These are phyloP conservation scores for Peromyscus aztecus DNA, from an alignment of 2,797 vertebrate species.

Conservation along the genomic window DNA sequence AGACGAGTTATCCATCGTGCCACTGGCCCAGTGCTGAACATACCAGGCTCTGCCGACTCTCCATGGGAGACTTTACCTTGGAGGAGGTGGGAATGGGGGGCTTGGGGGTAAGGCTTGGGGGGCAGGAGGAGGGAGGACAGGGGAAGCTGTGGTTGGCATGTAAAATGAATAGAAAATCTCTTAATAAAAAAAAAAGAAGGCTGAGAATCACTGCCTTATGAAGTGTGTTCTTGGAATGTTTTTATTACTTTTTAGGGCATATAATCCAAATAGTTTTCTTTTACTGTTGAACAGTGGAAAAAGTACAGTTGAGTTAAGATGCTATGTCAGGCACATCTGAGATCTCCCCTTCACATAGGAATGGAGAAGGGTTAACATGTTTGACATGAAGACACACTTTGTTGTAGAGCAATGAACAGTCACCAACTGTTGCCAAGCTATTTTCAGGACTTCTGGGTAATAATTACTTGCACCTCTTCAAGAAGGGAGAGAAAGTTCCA, in stretches of 20 bases:
- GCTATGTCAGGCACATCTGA: not conserved
- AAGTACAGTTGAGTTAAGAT: not conserved
- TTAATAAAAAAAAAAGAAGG: too few relatives aligned
- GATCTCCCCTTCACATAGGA: not conserved
- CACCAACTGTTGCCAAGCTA: not conserved
- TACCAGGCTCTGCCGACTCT: too few relatives aligned
- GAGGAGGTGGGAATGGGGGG: too few relatives aligned
- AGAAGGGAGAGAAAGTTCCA: not conserved
- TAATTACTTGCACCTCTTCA: not conserved
- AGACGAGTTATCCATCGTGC: too few relatives aligned
- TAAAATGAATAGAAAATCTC: too few relatives aligned
- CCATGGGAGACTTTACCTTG: too few relatives aligned
- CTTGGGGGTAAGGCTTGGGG: too few relatives aligned
- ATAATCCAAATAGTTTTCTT: conserved; percentile 61
- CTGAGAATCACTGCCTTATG: not conserved
- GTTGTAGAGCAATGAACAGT: not conserved
- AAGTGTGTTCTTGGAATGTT: conserved; percentile 11
- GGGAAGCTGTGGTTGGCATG: too few relatives aligned
- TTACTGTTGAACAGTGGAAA: not conserved
- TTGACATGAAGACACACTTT: not conserved
- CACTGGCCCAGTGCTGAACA: too few relatives aligned
- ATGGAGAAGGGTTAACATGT: not conserved
- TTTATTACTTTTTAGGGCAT: conserved; percentile 9
- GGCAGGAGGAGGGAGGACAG: too few relatives aligned
- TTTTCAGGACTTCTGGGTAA: not conserved